Percentiles rank a stretch among this genome's conserved stretches.
phyloP scores from a whole-genome alignment of 1,140 invertebrate species.

The Scaptomyza pallida region DNA sequence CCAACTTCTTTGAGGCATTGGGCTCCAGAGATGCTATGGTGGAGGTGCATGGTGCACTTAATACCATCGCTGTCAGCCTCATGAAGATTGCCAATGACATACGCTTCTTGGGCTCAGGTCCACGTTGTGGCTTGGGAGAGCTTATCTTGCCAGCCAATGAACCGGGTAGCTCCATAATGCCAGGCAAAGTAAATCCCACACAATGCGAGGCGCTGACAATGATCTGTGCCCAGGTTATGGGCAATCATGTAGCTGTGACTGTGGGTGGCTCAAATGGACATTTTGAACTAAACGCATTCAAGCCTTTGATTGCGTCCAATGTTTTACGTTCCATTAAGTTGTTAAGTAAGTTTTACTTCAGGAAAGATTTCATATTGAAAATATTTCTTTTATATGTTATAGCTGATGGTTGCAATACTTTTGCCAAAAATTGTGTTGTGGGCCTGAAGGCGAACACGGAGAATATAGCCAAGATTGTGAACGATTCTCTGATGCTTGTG shows the following conservation, averaged over 20 bases:
- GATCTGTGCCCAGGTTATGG: constrained; percentile 99
- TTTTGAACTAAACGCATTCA: constrained; percentile 99
- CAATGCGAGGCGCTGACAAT: constrained; percentile 99
- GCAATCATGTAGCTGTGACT: constrained; percentile 97
- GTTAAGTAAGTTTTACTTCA: constrained; percentile 86
- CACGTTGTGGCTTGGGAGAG: constrained; percentile 97
- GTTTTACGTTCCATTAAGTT: constrained; percentile 95
- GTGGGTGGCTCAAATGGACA: constrained; percentile 98
- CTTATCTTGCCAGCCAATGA: constrained; percentile 98
- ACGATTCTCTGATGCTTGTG: constrained; percentile 98
- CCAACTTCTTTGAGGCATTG: constrained; percentile 99
- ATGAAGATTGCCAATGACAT: constrained; percentile 99
- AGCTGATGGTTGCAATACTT: constrained; percentile 91
- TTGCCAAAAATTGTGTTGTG: constrained; percentile 95
- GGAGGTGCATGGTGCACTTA: constrained; percentile 97
- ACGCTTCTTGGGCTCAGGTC: constrained; percentile 96
- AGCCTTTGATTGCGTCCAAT: constrained; percentile 98
- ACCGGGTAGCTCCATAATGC: constrained; percentile 99
- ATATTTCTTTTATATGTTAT: constrained; percentile 1
- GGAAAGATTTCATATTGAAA: neutral
- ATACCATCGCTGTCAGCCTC: constrained; percentile 95
- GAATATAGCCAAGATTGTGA: constrained; percentile 92
- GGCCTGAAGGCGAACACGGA: constrained; percentile 95
- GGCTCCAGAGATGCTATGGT: constrained; percentile 97
- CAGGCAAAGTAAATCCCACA: constrained; percentile 99